phyloP scores from a whole-genome alignment of 2,888 invertebrate species.

The Parapristionchus giblindavisi region DNA sequence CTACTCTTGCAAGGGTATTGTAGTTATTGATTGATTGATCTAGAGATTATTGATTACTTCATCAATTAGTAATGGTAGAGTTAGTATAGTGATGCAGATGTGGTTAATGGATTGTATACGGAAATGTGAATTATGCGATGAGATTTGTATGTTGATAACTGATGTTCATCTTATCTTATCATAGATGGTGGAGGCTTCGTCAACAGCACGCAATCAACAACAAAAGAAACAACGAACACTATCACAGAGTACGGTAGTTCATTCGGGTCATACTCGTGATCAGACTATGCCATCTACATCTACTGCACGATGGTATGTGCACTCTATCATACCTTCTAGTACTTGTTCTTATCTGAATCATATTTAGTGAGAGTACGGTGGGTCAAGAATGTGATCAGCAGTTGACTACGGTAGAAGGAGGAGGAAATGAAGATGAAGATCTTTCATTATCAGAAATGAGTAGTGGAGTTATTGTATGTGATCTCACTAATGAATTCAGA shows the following conservation, averaged over 20 bases:
- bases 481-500: slow-evolving; percentile 47
- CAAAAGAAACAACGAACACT: slow-evolving; percentile 32
- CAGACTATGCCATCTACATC: no score
- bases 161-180: neutral
- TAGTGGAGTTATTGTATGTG: slow-evolving; percentile 52
- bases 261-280: neutral
- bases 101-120: neutral
- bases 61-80: no score
- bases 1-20: slow-evolving; percentile 3
- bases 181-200: slow-evolving; percentile 24
- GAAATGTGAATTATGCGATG: neutral
- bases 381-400: no score
- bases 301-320: no score
- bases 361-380: neutral
- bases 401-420: neutral
- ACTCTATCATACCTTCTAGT: no score
- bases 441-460: slow-evolving; percentile 44
- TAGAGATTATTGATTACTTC: no score
- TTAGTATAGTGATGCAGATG: no score
- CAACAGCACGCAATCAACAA: slow-evolving; percentile 16
- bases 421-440: slow-evolving; percentile 8
- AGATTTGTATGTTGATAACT: neutral
- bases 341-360: no score
- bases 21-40: neutral
- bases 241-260: slow-evolving; percentile 36